phyloP scores from a whole-genome alignment of 1,140 invertebrate genomes.

The Meloidogyne hapla region DNA sequence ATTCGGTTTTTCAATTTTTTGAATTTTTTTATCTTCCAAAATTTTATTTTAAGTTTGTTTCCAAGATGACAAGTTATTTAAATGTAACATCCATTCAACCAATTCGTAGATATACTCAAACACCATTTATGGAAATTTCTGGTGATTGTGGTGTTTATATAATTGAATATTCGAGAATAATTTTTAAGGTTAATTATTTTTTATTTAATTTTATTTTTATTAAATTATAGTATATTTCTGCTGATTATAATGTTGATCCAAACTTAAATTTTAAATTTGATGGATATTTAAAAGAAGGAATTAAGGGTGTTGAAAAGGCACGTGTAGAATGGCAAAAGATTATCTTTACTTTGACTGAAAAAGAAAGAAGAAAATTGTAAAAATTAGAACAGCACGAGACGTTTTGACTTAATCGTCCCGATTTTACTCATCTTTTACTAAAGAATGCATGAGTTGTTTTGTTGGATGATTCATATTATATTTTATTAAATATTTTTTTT shows the following conservation, averaged over 20 bases:
- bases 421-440: no score
- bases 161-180: constrained; percentile 13
- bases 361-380: background rate
- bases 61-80: background rate
- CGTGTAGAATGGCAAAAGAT: background rate
- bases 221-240: background rate
- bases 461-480: no score
- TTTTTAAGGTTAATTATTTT: background rate
- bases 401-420: no score
- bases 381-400: background rate
- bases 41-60: background rate
- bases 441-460: no score
- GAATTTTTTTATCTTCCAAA: background rate
- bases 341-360: background rate
- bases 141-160: constrained; percentile 19
- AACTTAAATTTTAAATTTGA: background rate
- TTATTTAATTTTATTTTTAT: background rate
- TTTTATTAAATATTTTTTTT: no score
- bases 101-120: background rate
- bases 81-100: background rate
- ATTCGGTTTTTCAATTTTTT: background rate
- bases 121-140: constrained; percentile 1
- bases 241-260: background rate
- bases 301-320: background rate
- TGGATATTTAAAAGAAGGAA: background rate